phyloP scores from a whole-genome alignment of 2,797 vertebrate genomes.

The Lateolabrax maculatus region DNA sequence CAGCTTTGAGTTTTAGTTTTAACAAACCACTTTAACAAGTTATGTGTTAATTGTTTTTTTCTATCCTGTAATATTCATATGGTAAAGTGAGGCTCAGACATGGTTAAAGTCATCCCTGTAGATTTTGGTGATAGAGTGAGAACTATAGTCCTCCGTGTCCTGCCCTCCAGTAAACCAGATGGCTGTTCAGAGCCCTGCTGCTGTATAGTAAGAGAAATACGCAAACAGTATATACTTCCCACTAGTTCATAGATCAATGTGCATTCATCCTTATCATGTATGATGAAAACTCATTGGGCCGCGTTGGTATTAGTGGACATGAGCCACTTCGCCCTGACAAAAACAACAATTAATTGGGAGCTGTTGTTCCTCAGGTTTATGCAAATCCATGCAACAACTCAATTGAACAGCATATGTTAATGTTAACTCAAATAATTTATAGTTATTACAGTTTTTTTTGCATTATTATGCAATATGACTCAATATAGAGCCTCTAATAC shows the following conservation, averaged over 20 bases:
- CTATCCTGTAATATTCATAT: constrained; percentile 13
- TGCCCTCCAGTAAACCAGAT: constrained; percentile 52
- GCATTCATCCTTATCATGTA: constrained; percentile 38
- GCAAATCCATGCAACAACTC: constrained; percentile 6
- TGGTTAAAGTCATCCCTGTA: background rate
- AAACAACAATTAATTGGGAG: background rate
- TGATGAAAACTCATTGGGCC: constrained; percentile 44
- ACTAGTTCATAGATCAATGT: constrained; percentile 35
- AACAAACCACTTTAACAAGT: constrained; percentile 4
- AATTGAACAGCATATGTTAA: background rate
- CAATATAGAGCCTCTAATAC: background rate
- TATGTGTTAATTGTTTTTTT: background rate
- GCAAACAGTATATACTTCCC: constrained; percentile 21
- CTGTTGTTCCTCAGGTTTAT: background rate
- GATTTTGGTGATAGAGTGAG: constrained; percentile 6
- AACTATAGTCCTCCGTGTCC: constrained; percentile 15
- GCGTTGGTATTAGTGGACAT: constrained; percentile 14
- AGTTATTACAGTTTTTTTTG: background rate
- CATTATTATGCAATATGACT: background rate
- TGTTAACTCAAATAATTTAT: background rate
- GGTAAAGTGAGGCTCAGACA: background rate
- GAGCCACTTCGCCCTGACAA: background rate
- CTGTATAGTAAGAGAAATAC: constrained; percentile 27
- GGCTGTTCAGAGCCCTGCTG: constrained; percentile 51
- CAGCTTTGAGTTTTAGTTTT: constrained; percentile 8